A percentile compares a stretch with the other conserved stretches of the same genome.
phyloP scores from a whole-genome alignment of 2,888 invertebrate species.

The Drosophila picticornis region DNA sequence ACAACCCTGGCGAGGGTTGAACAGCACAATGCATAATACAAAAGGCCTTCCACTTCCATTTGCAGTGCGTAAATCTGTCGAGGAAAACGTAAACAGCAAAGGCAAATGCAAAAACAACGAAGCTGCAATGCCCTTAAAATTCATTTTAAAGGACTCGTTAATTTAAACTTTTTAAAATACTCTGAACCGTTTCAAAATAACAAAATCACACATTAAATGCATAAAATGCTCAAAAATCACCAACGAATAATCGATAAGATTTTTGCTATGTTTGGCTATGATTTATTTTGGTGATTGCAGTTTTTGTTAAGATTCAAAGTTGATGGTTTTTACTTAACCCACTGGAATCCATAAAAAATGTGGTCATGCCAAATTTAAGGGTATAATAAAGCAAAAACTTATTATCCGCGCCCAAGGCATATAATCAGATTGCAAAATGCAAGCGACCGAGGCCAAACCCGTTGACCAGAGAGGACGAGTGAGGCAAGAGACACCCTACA shows the following conservation, averaged over 20 bases:
- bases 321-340: background rate
- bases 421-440: constrained; percentile 73
- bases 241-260: background rate
- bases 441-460: constrained; percentile 45
- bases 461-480: constrained; percentile 33
- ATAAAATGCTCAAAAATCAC: too few relatives aligned
- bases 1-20: background rate
- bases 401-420: constrained; percentile 61
- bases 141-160: background rate
- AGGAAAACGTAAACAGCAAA: constrained; percentile 12
- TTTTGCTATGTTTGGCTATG: rapidly evolving
- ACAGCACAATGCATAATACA: constrained; percentile 12
- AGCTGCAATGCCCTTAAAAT: constrained; percentile 22
- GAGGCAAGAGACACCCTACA: constrained; percentile 18
- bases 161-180: background rate
- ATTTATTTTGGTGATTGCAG: background rate
- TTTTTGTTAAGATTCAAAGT: background rate
- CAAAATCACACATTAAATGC: background rate
- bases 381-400: constrained; percentile 56
- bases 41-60: constrained; percentile 26
- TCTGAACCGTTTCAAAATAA: background rate
- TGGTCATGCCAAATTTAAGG: constrained; percentile 9
- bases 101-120: background rate
- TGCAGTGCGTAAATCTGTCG: constrained; percentile 53
- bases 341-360: background rate